These are phyloP conservation scores for Ceratitis capitata DNA, from an alignment of 1,140 invertebrate species.

Conservation along the genomic window DNA sequence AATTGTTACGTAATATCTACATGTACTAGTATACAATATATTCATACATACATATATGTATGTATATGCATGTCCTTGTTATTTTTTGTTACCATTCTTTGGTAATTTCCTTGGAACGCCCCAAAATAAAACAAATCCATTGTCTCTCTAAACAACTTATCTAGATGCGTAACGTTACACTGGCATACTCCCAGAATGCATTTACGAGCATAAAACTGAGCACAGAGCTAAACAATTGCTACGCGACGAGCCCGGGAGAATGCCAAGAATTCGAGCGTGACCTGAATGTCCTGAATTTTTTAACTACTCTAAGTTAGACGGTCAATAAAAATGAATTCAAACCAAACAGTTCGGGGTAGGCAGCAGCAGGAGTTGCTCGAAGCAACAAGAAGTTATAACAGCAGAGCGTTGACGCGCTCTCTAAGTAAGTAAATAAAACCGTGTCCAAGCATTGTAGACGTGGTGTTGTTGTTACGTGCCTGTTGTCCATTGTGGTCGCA, in stretches of 20 bases:
- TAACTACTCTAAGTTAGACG: conserved; percentile 48
- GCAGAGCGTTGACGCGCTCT: no score
- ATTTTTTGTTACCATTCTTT: conserved; percentile 8
- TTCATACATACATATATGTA: not conserved
- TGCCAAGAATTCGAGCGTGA: not conserved
- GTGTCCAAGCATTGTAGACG: no score
- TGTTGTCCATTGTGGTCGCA: no score
- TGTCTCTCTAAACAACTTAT: not conserved
- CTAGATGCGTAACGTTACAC: conserved; percentile 20
- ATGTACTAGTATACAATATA: no score
- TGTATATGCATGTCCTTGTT: not conserved
- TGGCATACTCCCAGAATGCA: not conserved
- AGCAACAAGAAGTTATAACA: no score
- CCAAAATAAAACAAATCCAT: not conserved
- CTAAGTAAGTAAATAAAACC: no score
- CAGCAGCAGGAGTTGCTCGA: not conserved
- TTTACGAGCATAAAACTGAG: not conserved
- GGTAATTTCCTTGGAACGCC: conserved; percentile 19
- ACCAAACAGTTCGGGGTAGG: not conserved
- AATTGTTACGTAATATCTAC: no score
- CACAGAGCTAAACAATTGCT: not conserved
- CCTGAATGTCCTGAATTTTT: conserved; percentile 58
- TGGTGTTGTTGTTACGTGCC: not conserved
- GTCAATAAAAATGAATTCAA: not conserved
- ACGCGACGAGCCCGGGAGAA: not conserved